Percentiles rank a stretch among this genome's conserved stretches.
Conservation (phyloP, 2,888 invertebrate genomes). For the Leptogaster cylindrica region DNA sequence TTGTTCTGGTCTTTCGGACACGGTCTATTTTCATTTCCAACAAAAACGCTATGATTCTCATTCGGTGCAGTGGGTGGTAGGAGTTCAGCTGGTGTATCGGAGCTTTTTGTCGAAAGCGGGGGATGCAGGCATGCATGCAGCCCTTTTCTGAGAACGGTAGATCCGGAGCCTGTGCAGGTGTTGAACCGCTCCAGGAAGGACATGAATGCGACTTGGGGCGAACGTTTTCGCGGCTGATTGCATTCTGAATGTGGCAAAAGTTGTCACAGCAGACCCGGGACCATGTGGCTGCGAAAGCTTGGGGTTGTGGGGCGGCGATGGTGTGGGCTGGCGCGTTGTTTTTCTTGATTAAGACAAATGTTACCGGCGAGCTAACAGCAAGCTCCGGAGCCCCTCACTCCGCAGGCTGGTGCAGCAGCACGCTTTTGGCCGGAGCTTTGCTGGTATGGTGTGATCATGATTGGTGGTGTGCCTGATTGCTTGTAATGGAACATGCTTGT, state of each 20-base stretch:
- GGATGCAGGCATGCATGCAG: no score
- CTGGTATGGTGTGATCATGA: constrained; percentile 15
- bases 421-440: constrained; percentile 41
- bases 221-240: not conserved
- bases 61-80: no score
- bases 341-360: constrained; percentile 15
- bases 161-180: not conserved
- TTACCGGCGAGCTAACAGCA: not conserved
- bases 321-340: constrained; percentile 6
- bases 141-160: no score
- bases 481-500: constrained; percentile 33
- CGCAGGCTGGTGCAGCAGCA: constrained; percentile 19
- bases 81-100: no score
- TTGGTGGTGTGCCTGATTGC: constrained; percentile 8
- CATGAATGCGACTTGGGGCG: not conserved
- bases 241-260: not conserved
- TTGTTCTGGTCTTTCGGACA: no score
- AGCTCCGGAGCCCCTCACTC: not conserved
- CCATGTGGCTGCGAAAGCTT: not conserved
- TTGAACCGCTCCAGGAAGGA: not conserved
- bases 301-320: not conserved
- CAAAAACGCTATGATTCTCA: no score
- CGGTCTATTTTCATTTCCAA: no score
- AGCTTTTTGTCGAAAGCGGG: no score
- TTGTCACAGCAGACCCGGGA: not conserved